Evolutionary conservation across 1,140 invertebrate species (phyloP).

Genomic region (Drosophila seguyi): DNA sequence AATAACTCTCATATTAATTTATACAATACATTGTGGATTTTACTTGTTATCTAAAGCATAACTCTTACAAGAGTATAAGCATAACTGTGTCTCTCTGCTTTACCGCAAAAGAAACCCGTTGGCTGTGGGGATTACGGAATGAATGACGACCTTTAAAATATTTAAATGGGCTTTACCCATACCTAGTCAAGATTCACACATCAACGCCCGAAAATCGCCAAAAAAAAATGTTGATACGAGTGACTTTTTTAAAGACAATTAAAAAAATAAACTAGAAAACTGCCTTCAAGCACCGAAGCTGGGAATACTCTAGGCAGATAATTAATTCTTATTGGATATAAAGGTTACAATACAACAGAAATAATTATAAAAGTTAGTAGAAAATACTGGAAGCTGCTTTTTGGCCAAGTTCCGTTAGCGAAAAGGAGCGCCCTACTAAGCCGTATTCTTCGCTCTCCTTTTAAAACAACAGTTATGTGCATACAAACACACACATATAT

Average conservation of each 20-base stretch:
- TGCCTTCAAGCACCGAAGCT: not conserved
- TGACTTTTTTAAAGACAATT: not conserved
- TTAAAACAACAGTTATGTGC: constrained; percentile 1
- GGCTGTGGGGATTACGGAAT: constrained; percentile 6
- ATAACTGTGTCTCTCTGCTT: not conserved
- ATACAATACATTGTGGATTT: not conserved
- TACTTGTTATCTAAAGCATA: not conserved
- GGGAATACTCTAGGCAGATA: not conserved
- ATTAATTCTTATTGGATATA: not conserved
- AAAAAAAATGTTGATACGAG: constrained; percentile 6
- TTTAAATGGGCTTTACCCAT: constrained; percentile 28
- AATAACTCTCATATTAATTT: not conserved
- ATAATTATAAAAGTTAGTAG: not conserved
- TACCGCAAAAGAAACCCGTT: constrained; percentile 16
- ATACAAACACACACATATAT: not conserved
- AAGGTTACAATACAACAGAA: not conserved
- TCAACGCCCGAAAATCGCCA: not conserved
- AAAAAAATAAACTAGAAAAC: not conserved
- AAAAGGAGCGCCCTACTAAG: not conserved
- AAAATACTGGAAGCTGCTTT: not conserved
- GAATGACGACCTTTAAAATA: constrained; percentile 32
- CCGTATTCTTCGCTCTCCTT: not conserved
- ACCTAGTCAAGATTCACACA: constrained; percentile 16
- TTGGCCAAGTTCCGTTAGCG: not conserved
- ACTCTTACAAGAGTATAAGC: constrained; percentile 5